Base-by-base conservation (phyloP, 2,797 vertebrate genomes). In the Serranus cabrilla region DNA sequence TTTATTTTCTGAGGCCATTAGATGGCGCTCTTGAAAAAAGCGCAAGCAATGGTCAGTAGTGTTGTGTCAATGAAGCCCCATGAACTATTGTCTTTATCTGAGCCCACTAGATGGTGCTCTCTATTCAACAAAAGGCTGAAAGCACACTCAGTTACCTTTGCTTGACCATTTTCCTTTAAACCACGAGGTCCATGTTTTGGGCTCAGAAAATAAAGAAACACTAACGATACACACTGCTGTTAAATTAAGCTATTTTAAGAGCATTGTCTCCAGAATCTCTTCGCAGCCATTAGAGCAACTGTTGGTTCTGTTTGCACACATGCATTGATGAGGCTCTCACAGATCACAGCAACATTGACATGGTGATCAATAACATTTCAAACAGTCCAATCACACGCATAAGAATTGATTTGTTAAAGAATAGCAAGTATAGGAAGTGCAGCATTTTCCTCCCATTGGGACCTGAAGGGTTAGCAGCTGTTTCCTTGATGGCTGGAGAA, bases 401-500 rank as follows among this genome's bases (percentile, higher is more conserved):
- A 50, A 43, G 21, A 66, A 9, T 14, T 39, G 34, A 77, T 42
- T 23, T 52, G 52, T 51, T 80, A 63, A 65, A 75, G 27, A 3
- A 27, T 27, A 6, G 27, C 27, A 27, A 27, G 27, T 6, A 27
- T 6, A 27, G 3, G 27, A 42, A 13, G 4, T 42, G 40, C 12
- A 13, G 5, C 12, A 42, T 42, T 13, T 42, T 42, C 40, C 40
- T 27, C 3, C 27, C 27, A 31, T 51, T 59, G 80, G 23, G 13
- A 43, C 55, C 66, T 71, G 67, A 81, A 68, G 82, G 1, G 2
- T 63, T 11, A 2, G 54, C 50, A 78, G 60, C 60, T 71, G 55
- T 77, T 85, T 78, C 54, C 73, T 55, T 58, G 58, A 42, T 13
- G 11, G 65, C 16, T 10, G 12, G 75, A 65, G 59, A 51, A 27